Conservation (phyloP, 2,888 invertebrate species). For the Phania funesta region DNA sequence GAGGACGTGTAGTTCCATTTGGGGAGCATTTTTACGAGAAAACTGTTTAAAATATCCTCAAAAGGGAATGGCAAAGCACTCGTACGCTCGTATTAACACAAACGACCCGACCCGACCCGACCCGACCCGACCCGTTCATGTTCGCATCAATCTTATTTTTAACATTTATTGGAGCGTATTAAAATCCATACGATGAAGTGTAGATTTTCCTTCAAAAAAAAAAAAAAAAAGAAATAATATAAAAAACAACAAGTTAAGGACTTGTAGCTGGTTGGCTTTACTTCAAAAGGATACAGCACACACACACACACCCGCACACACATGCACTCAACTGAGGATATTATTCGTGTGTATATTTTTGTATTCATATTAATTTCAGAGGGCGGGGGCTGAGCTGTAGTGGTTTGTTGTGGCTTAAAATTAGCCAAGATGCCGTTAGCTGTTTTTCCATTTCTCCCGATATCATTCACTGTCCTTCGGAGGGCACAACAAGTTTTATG, state of each 20-base stretch:
- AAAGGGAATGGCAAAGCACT: slow-evolving; percentile 53
- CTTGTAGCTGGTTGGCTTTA: slow-evolving; percentile 32
- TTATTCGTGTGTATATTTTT: slow-evolving; percentile 30
- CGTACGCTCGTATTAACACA: slow-evolving; percentile 25
- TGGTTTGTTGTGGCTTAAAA: slow-evolving; percentile 54
- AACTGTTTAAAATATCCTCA: slow-evolving; percentile 63
- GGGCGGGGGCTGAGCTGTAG: neutral
- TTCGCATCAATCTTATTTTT: slow-evolving; percentile 66
- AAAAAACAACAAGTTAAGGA: slow-evolving; percentile 31
- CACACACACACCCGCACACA: slow-evolving; percentile 15
- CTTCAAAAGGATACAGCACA: slow-evolving; percentile 56
- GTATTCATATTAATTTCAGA: neutral
- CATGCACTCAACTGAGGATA: slow-evolving; percentile 44
- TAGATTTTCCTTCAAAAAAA: slow-evolving; percentile 54
- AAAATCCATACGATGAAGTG: slow-evolving; percentile 60
- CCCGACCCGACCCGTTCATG: slow-evolving; percentile 42
- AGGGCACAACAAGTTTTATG: neutral
- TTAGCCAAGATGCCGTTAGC: slow-evolving; percentile 65
- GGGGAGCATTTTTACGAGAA: slow-evolving; percentile 61
- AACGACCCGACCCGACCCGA: slow-evolving; percentile 51
- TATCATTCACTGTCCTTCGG: slow-evolving; percentile 12
- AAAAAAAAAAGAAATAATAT: slow-evolving; percentile 6
- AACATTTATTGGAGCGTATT: slow-evolving; percentile 60
- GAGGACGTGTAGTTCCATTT: slow-evolving; percentile 58
- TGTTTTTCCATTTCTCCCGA: slow-evolving; percentile 13